phyloP scores from a whole-genome alignment of 1,140 invertebrate genomes.

The Halyomorpha halys region DNA sequence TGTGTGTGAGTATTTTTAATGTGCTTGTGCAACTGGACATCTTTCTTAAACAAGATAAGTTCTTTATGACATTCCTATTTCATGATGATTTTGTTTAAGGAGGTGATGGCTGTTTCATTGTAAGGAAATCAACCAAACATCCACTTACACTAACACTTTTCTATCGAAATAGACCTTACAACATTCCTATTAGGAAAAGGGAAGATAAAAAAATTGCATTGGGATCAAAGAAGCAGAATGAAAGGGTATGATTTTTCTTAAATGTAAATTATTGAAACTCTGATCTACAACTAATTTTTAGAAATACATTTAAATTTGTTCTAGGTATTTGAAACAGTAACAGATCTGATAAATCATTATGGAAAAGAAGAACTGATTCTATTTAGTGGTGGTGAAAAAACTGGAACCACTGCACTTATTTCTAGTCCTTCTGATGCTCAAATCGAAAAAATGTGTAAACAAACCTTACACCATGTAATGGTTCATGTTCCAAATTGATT shows the following conservation, averaged over 20 bases:
- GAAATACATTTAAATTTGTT: background rate
- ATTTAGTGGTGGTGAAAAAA: constrained; percentile 19
- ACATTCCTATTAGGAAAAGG: constrained; percentile 25
- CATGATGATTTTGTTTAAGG: constrained; percentile 9
- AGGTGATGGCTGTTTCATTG: constrained; percentile 27
- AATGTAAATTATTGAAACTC: background rate
- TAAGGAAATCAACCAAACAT: constrained; percentile 22
- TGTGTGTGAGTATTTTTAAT: too few species aligned
- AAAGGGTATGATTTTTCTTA: constrained; percentile 19
- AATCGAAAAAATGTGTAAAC: constrained; percentile 9
- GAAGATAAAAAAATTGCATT: constrained; percentile 22
- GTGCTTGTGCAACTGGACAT: too few species aligned
- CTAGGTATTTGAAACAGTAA: constrained; percentile 12
- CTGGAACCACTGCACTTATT: constrained; percentile 1
- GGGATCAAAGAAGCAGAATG: constrained; percentile 25
- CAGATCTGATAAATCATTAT: constrained; percentile 12
- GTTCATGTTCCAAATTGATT: constrained; percentile 1
- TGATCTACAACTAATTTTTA: background rate
- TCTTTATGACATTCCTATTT: too few species aligned
- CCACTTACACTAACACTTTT: constrained; percentile 25
- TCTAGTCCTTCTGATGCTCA: background rate
- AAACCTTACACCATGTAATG: background rate
- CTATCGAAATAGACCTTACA: constrained; percentile 24
- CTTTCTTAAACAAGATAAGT: too few species aligned
- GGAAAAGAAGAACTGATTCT: constrained; percentile 19